A percentile compares a stretch with the other conserved stretches of the same genome.
Evolutionary conservation across 2,113 vertebrate genomes (phyloP).

Genomic region (Aramus guarauna): DNA sequence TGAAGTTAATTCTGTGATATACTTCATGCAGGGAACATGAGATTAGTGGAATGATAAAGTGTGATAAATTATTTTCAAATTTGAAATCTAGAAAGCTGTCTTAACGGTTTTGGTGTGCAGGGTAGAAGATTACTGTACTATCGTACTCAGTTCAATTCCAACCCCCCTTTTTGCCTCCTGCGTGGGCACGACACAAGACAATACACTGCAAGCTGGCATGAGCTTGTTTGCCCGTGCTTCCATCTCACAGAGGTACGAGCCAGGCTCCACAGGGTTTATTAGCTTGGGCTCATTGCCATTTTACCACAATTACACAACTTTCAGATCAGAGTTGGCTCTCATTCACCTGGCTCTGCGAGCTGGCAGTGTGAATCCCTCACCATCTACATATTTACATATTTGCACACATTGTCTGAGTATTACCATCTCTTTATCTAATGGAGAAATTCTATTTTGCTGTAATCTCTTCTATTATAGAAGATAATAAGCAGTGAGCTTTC

Average conservation of each 20-base stretch:
- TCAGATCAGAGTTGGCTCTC: slow-evolving; percentile 9
- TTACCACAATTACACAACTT: slow-evolving; percentile 36
- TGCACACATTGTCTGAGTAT: slow-evolving; percentile 19
- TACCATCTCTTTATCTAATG: slow-evolving; percentile 17
- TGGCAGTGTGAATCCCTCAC: background rate
- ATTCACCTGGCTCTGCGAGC: background rate
- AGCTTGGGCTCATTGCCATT: slow-evolving; percentile 35
- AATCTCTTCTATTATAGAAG: slow-evolving; percentile 19
- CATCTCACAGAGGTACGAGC: background rate
- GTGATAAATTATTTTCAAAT: background rate
- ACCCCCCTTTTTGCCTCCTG: background rate
- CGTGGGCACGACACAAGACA: background rate
- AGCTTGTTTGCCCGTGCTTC: slow-evolving; percentile 16
- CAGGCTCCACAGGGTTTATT: slow-evolving; percentile 31
- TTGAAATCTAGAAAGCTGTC: background rate
- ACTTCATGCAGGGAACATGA: background rate
- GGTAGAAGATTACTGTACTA: background rate
- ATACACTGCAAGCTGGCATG: background rate
- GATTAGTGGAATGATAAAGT: background rate
- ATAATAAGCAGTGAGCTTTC: slow-evolving; percentile 20
- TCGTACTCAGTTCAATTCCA: background rate
- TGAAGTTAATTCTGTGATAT: background rate
- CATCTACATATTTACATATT: slow-evolving; percentile 36
- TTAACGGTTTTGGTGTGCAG: background rate
- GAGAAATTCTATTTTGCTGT: slow-evolving; percentile 34